Percentiles rank a stretch among this genome's conserved stretches.
phyloP scores from a whole-genome alignment of 2,888 invertebrate genomes.

The Mesorhabditis spiculigera region DNA sequence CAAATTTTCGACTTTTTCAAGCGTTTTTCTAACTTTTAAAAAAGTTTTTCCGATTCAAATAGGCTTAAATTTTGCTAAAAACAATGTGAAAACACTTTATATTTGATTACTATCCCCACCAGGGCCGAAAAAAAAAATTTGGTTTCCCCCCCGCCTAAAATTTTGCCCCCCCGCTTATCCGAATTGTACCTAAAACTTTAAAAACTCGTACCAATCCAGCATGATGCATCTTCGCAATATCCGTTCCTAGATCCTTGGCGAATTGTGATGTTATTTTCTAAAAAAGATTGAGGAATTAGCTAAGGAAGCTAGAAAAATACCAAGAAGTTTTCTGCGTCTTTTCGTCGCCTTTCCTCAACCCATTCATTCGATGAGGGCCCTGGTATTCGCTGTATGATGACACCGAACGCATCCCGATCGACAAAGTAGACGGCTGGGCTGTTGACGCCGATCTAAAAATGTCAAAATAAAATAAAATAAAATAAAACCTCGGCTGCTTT shows the following conservation, averaged over 20 bases:
- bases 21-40: too few species aligned
- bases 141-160: too few species aligned
- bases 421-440: conserved; percentile 51
- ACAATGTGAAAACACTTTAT: too few species aligned
- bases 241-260: conserved; percentile 68
- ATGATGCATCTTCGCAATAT: conserved; percentile 67
- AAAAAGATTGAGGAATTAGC: conserved; percentile 10
- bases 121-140: too few species aligned
- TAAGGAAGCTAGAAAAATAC: neutral
- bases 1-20: too few species aligned
- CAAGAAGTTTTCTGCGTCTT: neutral
- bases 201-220: conserved; percentile 77
- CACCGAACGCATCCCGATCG: conserved; percentile 34
- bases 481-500: conserved; percentile 67
- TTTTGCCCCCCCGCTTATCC: too few species aligned
- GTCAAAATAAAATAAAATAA: neutral
- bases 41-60: too few species aligned
- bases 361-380: conserved; percentile 51
- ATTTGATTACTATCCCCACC: too few species aligned
- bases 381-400: conserved; percentile 62
- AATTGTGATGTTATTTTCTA: conserved; percentile 25
- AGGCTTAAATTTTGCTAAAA: too few species aligned
- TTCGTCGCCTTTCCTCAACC: conserved; percentile 29
- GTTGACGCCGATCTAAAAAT: conserved; percentile 41
- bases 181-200: conserved; percentile 93